These are phyloP conservation scores for Malthinus flaveolus DNA, from an alignment of 2,888 invertebrate genomes.

Conservation along the genomic window DNA sequence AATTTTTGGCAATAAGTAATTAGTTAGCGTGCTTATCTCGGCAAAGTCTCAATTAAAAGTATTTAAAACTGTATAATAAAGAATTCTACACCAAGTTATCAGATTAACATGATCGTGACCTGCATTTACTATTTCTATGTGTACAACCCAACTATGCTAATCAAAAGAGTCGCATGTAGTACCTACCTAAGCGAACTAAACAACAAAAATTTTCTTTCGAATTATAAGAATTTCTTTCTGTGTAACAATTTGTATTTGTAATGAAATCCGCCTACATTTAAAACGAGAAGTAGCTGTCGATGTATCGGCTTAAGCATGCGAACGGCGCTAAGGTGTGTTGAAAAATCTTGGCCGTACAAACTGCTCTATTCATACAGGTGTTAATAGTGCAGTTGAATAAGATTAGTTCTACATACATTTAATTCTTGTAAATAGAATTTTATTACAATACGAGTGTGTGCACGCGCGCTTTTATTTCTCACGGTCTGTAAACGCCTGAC, in stretches of 20 bases:
- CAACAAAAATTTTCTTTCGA: neutral
- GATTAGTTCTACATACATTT: slow-evolving; percentile 1
- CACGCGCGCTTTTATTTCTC: slow-evolving; percentile 37
- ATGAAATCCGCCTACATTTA: slow-evolving; percentile 17
- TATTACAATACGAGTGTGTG: slow-evolving; percentile 15
- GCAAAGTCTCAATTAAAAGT: slow-evolving; percentile 18
- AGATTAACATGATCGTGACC: slow-evolving; percentile 25
- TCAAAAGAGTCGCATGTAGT: slow-evolving; percentile 7
- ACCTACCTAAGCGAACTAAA: neutral
- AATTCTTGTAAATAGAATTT: slow-evolving; percentile 10
- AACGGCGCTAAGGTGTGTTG: neutral
- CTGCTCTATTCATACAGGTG: neutral
- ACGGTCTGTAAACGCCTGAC: slow-evolving; percentile 40
- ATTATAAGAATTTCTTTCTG: neutral
- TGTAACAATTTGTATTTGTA: slow-evolving; percentile 26
- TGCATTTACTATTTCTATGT: slow-evolving; percentile 20
- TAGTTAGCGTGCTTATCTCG: too few relatives aligned
- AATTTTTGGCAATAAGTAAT: too few relatives aligned
- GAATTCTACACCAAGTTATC: slow-evolving; percentile 16
- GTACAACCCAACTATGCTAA: slow-evolving; percentile 6
- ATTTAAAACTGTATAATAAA: too few relatives aligned
- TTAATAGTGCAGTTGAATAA: neutral
- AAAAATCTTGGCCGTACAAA: neutral
- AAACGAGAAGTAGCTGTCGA: neutral
- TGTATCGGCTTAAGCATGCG: too few relatives aligned